Base-by-base conservation (phyloP, 2,888 invertebrate genomes). In the Lasioglossum vierecki region DNA sequence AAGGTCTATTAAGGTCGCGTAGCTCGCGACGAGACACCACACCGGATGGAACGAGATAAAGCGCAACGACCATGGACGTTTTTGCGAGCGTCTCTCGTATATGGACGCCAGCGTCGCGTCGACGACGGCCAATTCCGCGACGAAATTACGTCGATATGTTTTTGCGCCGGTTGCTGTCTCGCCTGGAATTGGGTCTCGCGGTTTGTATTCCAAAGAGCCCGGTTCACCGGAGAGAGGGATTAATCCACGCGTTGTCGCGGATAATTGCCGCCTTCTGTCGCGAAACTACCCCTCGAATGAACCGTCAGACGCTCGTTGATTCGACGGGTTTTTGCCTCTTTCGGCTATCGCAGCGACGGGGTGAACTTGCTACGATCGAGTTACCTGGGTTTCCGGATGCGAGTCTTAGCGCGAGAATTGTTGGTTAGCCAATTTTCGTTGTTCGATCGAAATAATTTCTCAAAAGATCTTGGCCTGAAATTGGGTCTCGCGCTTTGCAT, bases 1-100 rank as follows among this genome's bases (percentile, higher is more conserved):
- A 81, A 82, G 78, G 76, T 85, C 85, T 79, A 82, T 86, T 86
- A 82, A 87, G 79, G 81, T 77, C 79, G 80, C 46, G 79, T 9
- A 39, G 60, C 41, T 18, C 63, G 63, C 79, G 73, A 6, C 76
- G 73, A 22, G 84, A 70, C 44, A 57, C 11, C 39, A 26, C 44
- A 57, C 11, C 39, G 35, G 1, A 39, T 53, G 30, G 13, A 68
- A 68, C 68, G 68, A 68, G 68, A 68, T 68, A 68, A 68, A 68
- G 39, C 68, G 68, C 39, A 49, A 35, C 63, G 26, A 30, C 53
- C 9, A 53, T 9, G 41, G 66, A 26, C 72, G 66, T 70, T 80
- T 80, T 46, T 57, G 35, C n/a, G 3, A 13, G 13, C 1, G 26
- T 26, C 22, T 30, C 26, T 30, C 26, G 35, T 26, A 15, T 73